Conservation (phyloP, 2,888 invertebrate species). For the Rhamphomyia laevipes region DNA sequence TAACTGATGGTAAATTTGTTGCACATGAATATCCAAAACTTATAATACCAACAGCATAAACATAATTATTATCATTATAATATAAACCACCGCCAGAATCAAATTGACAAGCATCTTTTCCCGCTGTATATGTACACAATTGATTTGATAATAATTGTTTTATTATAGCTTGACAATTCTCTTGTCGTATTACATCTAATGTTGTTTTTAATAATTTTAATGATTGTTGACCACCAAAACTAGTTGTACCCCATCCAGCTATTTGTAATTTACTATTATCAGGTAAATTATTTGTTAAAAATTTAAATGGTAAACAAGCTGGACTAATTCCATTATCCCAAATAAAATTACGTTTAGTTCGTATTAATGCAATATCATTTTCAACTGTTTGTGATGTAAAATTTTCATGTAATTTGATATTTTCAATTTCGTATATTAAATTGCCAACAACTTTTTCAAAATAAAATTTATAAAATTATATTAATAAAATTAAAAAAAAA, state of each 20-base stretch:
- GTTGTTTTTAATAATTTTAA: conserved; percentile 40
- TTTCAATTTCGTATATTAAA: conserved; percentile 27
- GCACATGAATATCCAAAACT: conserved; percentile 46
- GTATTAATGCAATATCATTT: conserved; percentile 46
- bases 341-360: conserved; percentile 33
- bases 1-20: conserved; percentile 40
- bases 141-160: conserved; percentile 16
- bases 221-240: conserved; percentile 42
- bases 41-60: conserved; percentile 42
- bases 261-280: conserved; percentile 17
- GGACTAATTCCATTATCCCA: conserved; percentile 46
- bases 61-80: conserved; percentile 35
- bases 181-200: conserved; percentile 39
- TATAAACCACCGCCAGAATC: conserved; percentile 46
- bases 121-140: conserved; percentile 41
- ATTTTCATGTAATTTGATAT: conserved; percentile 37
- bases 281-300: conserved; percentile 3
- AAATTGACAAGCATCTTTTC: conserved; percentile 43
- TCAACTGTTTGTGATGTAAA: conserved; percentile 22
- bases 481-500: neutral
- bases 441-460: conserved; percentile 9
- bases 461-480: neutral
- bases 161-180: conserved; percentile 34
- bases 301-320: conserved; percentile 43
- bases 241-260: conserved; percentile 45